Conservation (phyloP, 2,113 vertebrate genomes). For the Xiphophorus maculatus region DNA sequence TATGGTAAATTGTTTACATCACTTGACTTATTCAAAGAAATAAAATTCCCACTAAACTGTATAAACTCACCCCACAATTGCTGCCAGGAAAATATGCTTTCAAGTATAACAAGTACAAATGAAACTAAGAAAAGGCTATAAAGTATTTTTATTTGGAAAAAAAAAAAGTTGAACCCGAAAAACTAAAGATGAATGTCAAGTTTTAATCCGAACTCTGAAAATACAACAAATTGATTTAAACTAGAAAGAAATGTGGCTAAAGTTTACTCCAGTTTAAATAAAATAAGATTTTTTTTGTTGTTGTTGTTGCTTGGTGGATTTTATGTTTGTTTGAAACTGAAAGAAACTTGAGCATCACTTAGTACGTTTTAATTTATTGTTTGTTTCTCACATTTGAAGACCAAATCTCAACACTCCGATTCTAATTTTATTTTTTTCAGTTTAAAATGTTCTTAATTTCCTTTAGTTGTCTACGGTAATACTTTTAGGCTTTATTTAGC, state of each 20-base stretch:
- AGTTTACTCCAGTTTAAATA: background rate
- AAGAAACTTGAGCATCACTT: background rate
- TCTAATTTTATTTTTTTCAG: background rate
- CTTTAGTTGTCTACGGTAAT: background rate
- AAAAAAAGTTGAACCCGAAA: background rate
- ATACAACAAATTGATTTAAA: background rate
- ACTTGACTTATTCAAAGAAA: slow-evolving; percentile 57
- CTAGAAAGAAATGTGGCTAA: background rate
- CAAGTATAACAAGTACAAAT: background rate
- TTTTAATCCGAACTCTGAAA: too few species aligned
- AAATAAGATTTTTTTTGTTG: background rate
- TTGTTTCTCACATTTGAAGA: slow-evolving; percentile 19
- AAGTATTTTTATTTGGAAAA: background rate
- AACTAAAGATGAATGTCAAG: background rate
- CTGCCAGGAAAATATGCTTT: background rate
- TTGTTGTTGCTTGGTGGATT: too few species aligned
- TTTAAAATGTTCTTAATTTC: background rate
- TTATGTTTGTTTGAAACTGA: background rate
- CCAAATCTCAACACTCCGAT: background rate
- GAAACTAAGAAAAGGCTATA: background rate
- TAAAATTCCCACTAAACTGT: background rate
- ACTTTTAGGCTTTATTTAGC: background rate
- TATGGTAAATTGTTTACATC: slow-evolving; percentile 17
- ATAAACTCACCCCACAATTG: too few species aligned
- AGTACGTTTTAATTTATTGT: background rate